Evolutionary conservation across 2,888 invertebrate species (phyloP), one percentile per base, ranked within the genome.

Genomic region (Meiosimyza platycephala): DNA sequence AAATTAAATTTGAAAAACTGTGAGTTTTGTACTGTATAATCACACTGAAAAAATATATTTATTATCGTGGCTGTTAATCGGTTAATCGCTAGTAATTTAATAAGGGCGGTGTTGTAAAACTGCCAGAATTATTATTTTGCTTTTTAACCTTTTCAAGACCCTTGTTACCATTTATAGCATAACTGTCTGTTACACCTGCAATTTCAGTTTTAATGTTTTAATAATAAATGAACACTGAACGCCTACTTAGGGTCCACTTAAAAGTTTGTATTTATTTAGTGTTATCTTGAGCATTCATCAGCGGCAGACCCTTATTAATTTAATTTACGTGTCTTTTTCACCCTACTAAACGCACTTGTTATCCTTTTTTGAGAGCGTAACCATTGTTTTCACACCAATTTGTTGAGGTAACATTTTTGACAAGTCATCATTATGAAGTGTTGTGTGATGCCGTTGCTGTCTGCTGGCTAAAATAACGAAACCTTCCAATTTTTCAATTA

Each of bases 191-290:
- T 50, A 68, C 75, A 72, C 73, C 72, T 75, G 73, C 73, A 63
- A 67, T 72, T 71, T 68, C 18, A 55, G 28, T 76, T 66, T 71
- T 66, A 72, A 71, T 65, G 75, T 78, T 81, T 75, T 82, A 82
- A 83, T 82, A 81, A 83, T 80, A 80, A 77, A 79, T 79, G 79
- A 81, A 74, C 74, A 76, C 73, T 69, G 67, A 77, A 81, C 83
- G 82, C 83, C 82, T 77, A 81, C 80, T 79, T 82, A 60, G 47
- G 55, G 33, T 9, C 28, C 22, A 47, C 57, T 57, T 33, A 62
- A 62, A 22, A 64, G 13, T 40, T 22, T 13, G 15, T 18, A n/a
- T 50, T 13, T 57, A 5, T 54, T 54, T 54, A 5, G 18, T 6
- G 15, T 51, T 69, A 50, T 60, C 59, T 48, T 13, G 18, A 22